Evolutionary conservation across 2,888 invertebrate species (phyloP).

Genomic region (Eristalis intricaria): DNA sequence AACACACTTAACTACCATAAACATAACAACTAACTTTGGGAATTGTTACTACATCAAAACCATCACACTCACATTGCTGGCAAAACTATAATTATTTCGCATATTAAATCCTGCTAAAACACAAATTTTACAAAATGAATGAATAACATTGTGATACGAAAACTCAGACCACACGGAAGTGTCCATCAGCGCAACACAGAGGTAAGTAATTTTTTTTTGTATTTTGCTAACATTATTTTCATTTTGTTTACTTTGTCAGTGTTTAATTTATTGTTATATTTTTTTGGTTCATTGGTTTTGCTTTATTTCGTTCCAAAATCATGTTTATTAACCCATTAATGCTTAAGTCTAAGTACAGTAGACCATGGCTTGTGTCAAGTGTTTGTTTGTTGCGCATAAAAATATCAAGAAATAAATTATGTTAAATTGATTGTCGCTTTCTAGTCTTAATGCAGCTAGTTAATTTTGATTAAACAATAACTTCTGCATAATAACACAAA

Average conservation of each 20-base stretch:
- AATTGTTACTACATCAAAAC: not conserved
- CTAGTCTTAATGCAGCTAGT: not conserved
- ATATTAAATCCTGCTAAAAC: constrained; percentile 26
- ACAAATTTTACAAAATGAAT: constrained; percentile 60
- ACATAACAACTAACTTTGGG: constrained; percentile 20
- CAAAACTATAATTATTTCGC: not conserved
- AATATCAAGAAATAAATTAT: too few species aligned
- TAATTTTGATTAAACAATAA: not conserved
- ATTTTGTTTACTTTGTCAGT: constrained; percentile 64
- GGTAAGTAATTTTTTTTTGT: constrained; percentile 77
- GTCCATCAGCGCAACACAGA: constrained; percentile 81
- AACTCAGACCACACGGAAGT: constrained; percentile 81
- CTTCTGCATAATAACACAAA: not conserved
- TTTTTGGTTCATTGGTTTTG: not conserved
- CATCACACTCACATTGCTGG: not conserved
- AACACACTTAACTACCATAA: constrained; percentile 21
- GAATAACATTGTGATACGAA: constrained; percentile 71
- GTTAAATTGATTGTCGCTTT: not conserved
- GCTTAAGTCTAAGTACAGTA: too few species aligned
- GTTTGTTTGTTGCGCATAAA: too few species aligned
- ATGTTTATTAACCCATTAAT: constrained; percentile 36
- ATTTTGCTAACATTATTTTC: constrained; percentile 51
- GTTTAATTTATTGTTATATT: not conserved
- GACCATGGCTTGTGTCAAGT: too few species aligned
- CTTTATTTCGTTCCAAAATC: not conserved